These are phyloP conservation scores for Parazoanthus atlanticus DNA, from an alignment of 92 coral and sea anemone species.

Conservation along the genomic window DNA sequence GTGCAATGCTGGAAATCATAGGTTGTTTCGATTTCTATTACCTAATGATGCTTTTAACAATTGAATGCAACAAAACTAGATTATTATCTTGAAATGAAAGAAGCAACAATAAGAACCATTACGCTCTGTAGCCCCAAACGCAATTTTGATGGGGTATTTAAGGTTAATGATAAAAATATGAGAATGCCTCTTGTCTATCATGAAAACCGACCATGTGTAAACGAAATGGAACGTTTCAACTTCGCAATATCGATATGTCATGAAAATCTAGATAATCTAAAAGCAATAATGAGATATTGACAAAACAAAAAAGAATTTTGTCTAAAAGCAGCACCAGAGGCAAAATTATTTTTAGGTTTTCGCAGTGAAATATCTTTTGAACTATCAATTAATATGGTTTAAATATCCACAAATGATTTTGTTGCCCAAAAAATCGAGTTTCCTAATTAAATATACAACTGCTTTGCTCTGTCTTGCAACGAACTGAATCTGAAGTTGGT, in stretches of 20 bases:
- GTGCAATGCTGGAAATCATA: conserved; percentile 18
- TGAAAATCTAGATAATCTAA: not conserved
- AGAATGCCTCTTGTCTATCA: not conserved
- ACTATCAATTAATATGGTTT: no score
- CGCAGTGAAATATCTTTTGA: not conserved
- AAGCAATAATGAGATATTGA: not conserved
- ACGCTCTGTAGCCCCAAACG: not conserved
- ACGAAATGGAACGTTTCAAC: not conserved
- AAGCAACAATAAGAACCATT: not conserved
- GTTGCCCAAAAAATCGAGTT: not conserved
- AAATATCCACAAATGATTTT: not conserved
- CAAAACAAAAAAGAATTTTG: no score
- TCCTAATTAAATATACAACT: not conserved
- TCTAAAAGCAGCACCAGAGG: not conserved
- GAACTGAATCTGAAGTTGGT: not conserved
- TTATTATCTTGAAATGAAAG: conserved; percentile 25
- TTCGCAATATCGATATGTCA: not conserved
- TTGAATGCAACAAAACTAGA: not conserved
- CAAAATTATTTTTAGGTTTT: not conserved
- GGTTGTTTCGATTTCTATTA: not conserved
- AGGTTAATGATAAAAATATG: not conserved
- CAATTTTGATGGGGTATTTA: conserved; percentile 8
- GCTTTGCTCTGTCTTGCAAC: not conserved
- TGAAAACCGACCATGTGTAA: not conserved
- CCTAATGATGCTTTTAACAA: not conserved